Base-by-base conservation (phyloP, 30 jellyfish, hydroid and myxozoan species). In the Mastigias papua region DNA sequence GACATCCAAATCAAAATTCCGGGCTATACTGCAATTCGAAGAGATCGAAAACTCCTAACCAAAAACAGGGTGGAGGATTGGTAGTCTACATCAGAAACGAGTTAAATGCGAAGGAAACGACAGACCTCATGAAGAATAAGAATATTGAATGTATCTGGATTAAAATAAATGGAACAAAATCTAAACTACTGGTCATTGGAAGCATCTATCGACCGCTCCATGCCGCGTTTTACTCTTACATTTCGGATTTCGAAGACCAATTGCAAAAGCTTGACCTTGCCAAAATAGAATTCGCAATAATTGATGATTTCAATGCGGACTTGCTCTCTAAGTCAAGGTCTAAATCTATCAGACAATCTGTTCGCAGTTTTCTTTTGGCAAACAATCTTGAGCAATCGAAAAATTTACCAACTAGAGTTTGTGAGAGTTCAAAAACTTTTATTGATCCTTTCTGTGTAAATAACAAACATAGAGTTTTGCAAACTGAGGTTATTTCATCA, bases 321-420 rank as follows among this genome's bases (percentile, higher is more conserved):
- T 35, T 57, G 86, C 86, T 75, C 77, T 75, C 74, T 75, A 75
- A 0, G 86, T 35, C 85, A 37, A 49, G 89, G 89, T 84, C 66
- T 32, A 78, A 61, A 23, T 19, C 65, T 1, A 57, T 65, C 48
- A 65, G 76, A 65, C 76, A 65, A 65, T 65, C 76, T 65, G 76
- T 71, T 71, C 67, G 82, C 31, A 71, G 51, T 32, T 71, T 71
- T 71, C 82, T 71, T 71, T 71, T 34, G 82, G 66, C 82, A 71
- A 71, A 71, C 34, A 67, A 71, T 48, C 82, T 71, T 71, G 68
- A 71, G 66, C 82, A 71, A 71, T 42, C 34, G 66, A 71, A 16
- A 15, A 32, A 34, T 9, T 7, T 34, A 71, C 82, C 82, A 54
- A 34, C 82, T 31, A 71, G 82, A 54, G 82, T 71, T 71, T 71